A percentile compares a stretch with the other conserved stretches of the same genome.
Evolutionary conservation across 2,797 vertebrate species (phyloP).

Genomic region (Spinibarbus caldwelli): DNA sequence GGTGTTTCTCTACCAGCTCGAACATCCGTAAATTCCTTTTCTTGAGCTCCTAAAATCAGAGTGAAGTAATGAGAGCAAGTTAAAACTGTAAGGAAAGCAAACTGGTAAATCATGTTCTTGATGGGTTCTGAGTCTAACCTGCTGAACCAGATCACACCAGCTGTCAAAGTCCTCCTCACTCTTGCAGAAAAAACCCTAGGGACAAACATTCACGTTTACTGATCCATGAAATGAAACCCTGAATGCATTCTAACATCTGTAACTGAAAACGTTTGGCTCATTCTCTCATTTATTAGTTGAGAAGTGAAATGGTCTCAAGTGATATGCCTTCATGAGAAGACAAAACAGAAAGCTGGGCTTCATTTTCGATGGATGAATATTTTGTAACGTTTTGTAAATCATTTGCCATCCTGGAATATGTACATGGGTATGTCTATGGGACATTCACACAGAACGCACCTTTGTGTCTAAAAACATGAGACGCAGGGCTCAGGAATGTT

Average conservation of each 20-base stretch:
- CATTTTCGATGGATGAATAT: neutral
- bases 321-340: neutral
- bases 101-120: neutral
- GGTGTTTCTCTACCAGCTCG: constrained; percentile 88
- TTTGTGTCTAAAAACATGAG: neutral
- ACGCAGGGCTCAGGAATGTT: too few relatives aligned
- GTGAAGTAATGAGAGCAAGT: neutral
- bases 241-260: neutral
- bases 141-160: constrained; percentile 86
- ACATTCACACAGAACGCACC: too few relatives aligned
- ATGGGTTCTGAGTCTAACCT: too few relatives aligned
- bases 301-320: neutral
- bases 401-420: neutral
- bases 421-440: neutral
- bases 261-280: neutral
- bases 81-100: neutral
- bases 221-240: neutral
- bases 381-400: neutral
- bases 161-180: constrained; percentile 88
- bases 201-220: neutral
- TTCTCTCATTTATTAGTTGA: neutral
- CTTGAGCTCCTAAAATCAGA: constrained; percentile 78
- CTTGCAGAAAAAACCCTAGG: constrained; percentile 88
- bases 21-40: constrained; percentile 85
- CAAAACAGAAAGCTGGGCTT: neutral